Base-by-base conservation (phyloP, 1,140 invertebrate species). In the Ericerus pela region DNA sequence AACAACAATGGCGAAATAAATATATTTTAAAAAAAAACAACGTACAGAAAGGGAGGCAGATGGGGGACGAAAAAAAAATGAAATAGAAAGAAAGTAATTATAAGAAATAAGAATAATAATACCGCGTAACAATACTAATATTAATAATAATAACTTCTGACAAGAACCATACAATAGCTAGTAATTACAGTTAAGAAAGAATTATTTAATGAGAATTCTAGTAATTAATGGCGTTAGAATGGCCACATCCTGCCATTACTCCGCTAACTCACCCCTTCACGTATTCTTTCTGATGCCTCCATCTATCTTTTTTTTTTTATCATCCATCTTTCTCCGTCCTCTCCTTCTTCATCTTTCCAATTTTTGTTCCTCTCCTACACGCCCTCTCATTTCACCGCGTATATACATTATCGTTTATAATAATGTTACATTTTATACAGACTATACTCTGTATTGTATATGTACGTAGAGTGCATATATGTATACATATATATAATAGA, bases 51-150 rank as follows among this genome's bases (percentile, higher is more conserved):
- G n/a, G n/a, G n/a, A n/a, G n/a, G n/a, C n/a, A n/a, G n/a, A n/a
- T n/a, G n/a, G n/a, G 30, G 30, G n/a, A n/a, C n/a, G n/a, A n/a
- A 33, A 33, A 24, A 47, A 47, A 24, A 47, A 47, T 20, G 26
- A 47, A 24, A 14, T 24, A 10, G n/a, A 33, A 10, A 47, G 26
- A 47, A 47, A 47, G 41, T 47, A 47, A 47, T 47, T 47, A 47
- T 47, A 47, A 47, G n/a, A n/a, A 47, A 47, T 47, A 47, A 47
- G 41, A 47, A 47, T 47, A 47, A 47, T 47, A 47, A 47, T 47
- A 47, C 41, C 41, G 41, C 22, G 41, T 47, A 47, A 47, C 41
- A 47, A 47, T 47, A 47, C 41, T 47, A 47, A 47, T 47, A 47
- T 47, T 47, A 47, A 47, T 47, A 47, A 47, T 47, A 47, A 47